Conservation (phyloP, 2,113 vertebrate species). For the Hippopotamus amphibius region DNA sequence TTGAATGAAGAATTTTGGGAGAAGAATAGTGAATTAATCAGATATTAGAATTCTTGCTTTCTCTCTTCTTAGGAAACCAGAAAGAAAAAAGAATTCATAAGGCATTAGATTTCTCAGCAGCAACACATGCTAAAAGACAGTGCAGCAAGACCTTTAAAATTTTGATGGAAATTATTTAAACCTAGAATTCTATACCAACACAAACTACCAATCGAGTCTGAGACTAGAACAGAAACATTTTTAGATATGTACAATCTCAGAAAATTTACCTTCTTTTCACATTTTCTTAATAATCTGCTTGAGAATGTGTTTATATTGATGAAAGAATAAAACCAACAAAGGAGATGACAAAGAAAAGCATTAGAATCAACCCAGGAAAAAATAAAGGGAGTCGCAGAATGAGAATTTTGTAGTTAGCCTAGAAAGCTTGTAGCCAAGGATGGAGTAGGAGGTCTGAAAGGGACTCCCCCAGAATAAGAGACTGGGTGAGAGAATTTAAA, state of each 20-base stretch:
- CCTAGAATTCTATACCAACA: neutral
- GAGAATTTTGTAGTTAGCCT: neutral
- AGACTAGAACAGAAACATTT: neutral
- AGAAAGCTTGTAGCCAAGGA: neutral
- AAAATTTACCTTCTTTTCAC: neutral
- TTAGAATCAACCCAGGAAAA: neutral
- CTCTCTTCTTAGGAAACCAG: neutral
- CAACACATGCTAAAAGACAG: neutral
- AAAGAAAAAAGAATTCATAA: constrained; percentile 14
- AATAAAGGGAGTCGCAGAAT: neutral
- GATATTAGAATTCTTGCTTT: neutral
- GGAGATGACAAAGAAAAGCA: neutral
- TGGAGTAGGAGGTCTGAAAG: neutral
- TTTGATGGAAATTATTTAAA: neutral
- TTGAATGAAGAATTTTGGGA: neutral
- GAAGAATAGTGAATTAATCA: neutral
- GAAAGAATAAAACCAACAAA: constrained; percentile 20
- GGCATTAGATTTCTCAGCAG: neutral
- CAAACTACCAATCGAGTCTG: neutral
- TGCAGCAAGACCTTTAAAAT: neutral
- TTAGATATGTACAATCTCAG: neutral
- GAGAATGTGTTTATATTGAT: neutral
- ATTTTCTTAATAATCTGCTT: neutral
- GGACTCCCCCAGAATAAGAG: neutral
- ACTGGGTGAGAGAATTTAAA: neutral